Conservation (phyloP, 2,888 invertebrate genomes). For the Stenotaenia linearis region DNA sequence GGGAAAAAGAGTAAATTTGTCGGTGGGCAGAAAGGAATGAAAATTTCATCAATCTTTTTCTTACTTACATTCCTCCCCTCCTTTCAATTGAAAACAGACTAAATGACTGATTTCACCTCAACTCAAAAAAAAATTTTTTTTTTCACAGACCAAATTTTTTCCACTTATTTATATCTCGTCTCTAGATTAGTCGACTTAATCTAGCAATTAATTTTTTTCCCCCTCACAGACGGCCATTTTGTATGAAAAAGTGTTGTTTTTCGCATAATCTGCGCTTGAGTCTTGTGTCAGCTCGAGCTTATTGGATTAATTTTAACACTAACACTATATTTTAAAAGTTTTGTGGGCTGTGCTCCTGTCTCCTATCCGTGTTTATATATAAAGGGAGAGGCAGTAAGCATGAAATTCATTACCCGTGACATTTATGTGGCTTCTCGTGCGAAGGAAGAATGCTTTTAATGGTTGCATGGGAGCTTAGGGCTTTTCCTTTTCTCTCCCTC, state of each 20-base stretch:
- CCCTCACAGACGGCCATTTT: too few species aligned
- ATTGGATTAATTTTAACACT: constrained; percentile 24
- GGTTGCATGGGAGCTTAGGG: constrained; percentile 8
- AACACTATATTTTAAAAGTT: constrained; percentile 19
- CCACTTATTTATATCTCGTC: too few species aligned
- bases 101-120: too few species aligned
- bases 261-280: not conserved
- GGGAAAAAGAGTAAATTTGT: constrained; percentile 10
- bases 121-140: too few species aligned
- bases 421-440: constrained; percentile 24
- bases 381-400: constrained; percentile 11
- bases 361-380: constrained; percentile 2
- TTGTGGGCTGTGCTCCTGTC: not conserved
- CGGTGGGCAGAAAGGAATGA: constrained; percentile 13
- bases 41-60: constrained; percentile 2
- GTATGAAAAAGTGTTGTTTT: not conserved
- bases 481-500: constrained; percentile 3
- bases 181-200: too few species aligned
- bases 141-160: too few species aligned
- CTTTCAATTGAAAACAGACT: not conserved
- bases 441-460: constrained; percentile 17
- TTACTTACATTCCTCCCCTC: not conserved
- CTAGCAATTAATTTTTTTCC: too few species aligned
- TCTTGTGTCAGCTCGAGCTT: not conserved
- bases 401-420: constrained; percentile 27